Evolutionary conservation across 2,797 vertebrate species (phyloP).

Genomic region (Sebastolobus alascanus): DNA sequence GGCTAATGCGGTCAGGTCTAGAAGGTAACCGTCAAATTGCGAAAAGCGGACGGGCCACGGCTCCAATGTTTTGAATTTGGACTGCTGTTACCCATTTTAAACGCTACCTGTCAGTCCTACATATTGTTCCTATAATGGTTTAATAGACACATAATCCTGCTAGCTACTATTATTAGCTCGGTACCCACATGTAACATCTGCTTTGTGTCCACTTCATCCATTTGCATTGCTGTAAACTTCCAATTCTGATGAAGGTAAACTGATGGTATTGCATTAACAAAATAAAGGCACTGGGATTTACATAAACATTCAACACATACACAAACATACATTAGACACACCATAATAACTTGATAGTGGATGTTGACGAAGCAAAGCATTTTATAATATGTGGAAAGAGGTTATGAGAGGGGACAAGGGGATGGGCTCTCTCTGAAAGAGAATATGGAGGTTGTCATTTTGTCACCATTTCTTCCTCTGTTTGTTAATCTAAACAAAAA

Average conservation of each 20-base stretch:
- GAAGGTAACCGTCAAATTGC: no score
- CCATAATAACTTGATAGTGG: background rate
- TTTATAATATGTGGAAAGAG: background rate
- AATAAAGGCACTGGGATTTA: background rate
- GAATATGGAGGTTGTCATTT: background rate
- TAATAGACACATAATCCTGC: background rate
- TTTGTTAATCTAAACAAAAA: conserved; percentile 4
- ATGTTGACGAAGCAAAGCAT: background rate
- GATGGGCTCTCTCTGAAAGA: background rate
- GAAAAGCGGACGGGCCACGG: no score
- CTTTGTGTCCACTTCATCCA: background rate
- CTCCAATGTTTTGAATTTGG: no score
- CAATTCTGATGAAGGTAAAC: background rate
- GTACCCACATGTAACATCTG: background rate
- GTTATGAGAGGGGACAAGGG: background rate
- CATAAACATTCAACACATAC: background rate
- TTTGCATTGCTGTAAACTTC: background rate
- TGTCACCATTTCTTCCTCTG: background rate
- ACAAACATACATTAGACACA: background rate
- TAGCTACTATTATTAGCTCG: background rate
- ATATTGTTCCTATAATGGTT: background rate
- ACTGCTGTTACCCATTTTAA: no score
- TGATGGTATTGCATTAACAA: background rate
- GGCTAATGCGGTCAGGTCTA: no score
- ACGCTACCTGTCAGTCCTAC: no score